Base-by-base conservation (phyloP, 2,888 invertebrate genomes). In the Aphodius granarius region DNA sequence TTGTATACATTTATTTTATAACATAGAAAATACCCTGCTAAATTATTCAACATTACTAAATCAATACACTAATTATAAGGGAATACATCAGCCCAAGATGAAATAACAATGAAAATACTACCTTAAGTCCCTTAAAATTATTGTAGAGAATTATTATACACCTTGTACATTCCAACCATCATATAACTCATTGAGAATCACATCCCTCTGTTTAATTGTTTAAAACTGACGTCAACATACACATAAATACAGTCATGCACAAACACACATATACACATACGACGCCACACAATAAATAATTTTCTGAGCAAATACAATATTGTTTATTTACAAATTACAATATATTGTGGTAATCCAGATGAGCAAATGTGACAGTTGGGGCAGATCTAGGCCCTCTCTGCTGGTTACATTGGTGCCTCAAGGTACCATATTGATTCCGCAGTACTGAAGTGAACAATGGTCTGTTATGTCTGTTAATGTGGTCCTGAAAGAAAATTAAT, bases 281-380 rank as follows among this genome's bases (percentile, higher is more conserved):
- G 6, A 43, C 43, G 13, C n/a, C n/a, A n/a, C n/a, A n/a, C n/a
- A n/a, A n/a, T n/a, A n/a, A n/a, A n/a, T n/a, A n/a, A n/a, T n/a
- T 43, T 2, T 9, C 43, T 43, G 43, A 43, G 43, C 43, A 43
- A 43, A 43, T 43, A 43, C 43, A n/a, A n/a, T n/a, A n/a, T n/a
- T n/a, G n/a, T n/a, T 13, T 43, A 43, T 43, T 43, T 65, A 65
- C 16, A 65, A 65, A 19, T 75, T 72, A 75, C 64, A 75, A 43
- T 21, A 43, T 65, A 19, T 72, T 68, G 6, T 71, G 71, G 20
- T 78, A 77, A 71, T 78, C 78, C 23, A 80, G 73, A 73, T 80
- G 78, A 9, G 80, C 66, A 70, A 80, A 80, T 5, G 80, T 80
- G 13, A 80, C 75, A 9, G 76, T 78, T n/a, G 80, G 80, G n/a